Conservation (phyloP, 2,888 invertebrate genomes). For the Drosophila neotestacea region DNA sequence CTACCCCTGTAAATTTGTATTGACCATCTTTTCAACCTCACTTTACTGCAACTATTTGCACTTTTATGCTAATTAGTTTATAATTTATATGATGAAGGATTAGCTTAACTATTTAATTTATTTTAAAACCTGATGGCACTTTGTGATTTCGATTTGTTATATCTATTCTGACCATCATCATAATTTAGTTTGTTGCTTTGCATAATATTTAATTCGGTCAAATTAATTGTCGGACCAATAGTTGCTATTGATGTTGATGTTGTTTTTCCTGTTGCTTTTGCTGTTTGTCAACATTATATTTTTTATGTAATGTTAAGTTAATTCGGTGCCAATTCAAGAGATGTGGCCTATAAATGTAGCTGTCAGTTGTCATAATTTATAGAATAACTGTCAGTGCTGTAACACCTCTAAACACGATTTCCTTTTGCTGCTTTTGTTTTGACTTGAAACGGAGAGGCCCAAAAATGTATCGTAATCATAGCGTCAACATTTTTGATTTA, state of each 20-base stretch:
- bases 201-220: slow-evolving; percentile 71
- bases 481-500: slow-evolving; percentile 80
- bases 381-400: slow-evolving; percentile 77
- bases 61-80: slow-evolving; percentile 39
- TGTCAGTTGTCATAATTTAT: slow-evolving; percentile 82
- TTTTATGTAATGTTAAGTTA: slow-evolving; percentile 53
- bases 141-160: slow-evolving; percentile 26
- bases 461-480: slow-evolving; percentile 74
- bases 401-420: slow-evolving; percentile 81
- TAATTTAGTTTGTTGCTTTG: slow-evolving; percentile 72
- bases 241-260: slow-evolving; percentile 26
- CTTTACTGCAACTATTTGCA: slow-evolving; percentile 19
- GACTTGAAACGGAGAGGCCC: slow-evolving; percentile 43
- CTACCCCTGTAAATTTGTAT: neutral
- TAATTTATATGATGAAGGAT: neutral
- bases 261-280: slow-evolving; percentile 16
- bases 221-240: slow-evolving; percentile 64
- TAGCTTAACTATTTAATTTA: slow-evolving; percentile 21
- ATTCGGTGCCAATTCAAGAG: slow-evolving; percentile 70
- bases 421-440: slow-evolving; percentile 33
- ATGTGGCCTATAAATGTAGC: slow-evolving; percentile 79
- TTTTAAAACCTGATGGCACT: slow-evolving; percentile 19
- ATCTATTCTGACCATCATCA: slow-evolving; percentile 57
- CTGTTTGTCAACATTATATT: slow-evolving; percentile 67
- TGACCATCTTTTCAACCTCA: neutral